Evolutionary conservation across 2,797 vertebrate species (phyloP).

Genomic region (Rhinophrynus dorsalis): DNA sequence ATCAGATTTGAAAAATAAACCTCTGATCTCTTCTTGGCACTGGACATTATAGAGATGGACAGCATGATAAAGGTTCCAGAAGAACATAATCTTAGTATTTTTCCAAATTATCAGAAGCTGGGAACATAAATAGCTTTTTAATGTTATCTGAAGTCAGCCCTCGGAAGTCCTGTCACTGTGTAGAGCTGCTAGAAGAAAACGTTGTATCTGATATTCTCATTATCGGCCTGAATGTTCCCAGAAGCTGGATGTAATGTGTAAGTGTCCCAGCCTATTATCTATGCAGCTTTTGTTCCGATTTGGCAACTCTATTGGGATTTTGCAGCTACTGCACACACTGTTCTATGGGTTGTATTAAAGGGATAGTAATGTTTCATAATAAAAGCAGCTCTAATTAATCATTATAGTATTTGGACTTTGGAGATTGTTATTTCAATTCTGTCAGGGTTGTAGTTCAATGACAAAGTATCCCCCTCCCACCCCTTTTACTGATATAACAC

Average conservation of each 20-base stretch:
- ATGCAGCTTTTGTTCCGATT: neutral
- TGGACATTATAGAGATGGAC: neutral
- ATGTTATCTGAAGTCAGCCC: neutral
- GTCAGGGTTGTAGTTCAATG: no score
- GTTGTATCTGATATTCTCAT: neutral
- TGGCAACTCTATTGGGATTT: neutral
- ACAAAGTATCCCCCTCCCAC: no score
- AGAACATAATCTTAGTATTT: neutral
- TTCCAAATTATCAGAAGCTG: neutral
- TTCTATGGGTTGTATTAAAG: no score
- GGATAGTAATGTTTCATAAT: no score
- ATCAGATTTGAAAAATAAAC: no score
- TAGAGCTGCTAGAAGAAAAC: neutral
- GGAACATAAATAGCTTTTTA: conserved; percentile 10
- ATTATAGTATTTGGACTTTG: no score
- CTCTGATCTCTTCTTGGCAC: neutral
- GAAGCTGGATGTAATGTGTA: neutral
- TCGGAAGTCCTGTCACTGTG: neutral
- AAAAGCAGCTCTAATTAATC: no score
- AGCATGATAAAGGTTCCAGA: neutral
- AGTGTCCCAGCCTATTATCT: neutral
- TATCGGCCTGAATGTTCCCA: neutral
- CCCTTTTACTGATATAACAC: no score
- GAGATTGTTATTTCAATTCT: no score
- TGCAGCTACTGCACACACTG: neutral